Evolutionary conservation across 2,113 vertebrate genomes (phyloP).

Genomic region (Polypterus bichir): DNA sequence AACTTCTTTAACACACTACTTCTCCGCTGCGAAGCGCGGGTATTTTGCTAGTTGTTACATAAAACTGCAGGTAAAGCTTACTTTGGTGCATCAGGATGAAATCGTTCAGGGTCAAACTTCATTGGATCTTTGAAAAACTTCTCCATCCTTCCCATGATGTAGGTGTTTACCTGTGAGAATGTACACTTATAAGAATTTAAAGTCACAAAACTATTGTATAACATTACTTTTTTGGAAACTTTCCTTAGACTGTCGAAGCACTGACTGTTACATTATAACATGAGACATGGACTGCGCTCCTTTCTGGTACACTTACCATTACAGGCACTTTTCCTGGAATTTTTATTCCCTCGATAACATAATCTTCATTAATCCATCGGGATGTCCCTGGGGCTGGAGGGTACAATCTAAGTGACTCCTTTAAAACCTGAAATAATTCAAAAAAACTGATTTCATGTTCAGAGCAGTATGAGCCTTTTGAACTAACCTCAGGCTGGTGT

Average conservation of each 20-base stretch:
- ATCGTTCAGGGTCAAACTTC: conserved; percentile 79
- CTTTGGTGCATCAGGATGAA: conserved; percentile 70
- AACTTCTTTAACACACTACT: no score
- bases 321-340: conserved; percentile 39
- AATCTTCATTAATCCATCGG: conserved; percentile 52
- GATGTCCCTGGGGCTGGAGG: conserved; percentile 52
- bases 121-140: conserved; percentile 72
- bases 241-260: no score
- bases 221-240: no score
- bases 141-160: conserved; percentile 61
- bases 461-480: background rate
- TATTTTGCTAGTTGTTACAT: no score
- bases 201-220: no score
- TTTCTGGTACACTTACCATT: conserved; percentile 18
- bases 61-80: conserved; percentile 35
- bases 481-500: background rate
- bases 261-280: no score
- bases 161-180: conserved; percentile 57
- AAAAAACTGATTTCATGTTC: fast-evolving
- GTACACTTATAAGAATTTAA: background rate
- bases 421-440: conserved; percentile 55
- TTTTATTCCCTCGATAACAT: conserved; percentile 43
- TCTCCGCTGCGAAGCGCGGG: no score
- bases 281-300: no score
- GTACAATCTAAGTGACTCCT: conserved; percentile 75